Conservation (phyloP, 2,113 vertebrate species). For the Eublepharis macularius region DNA sequence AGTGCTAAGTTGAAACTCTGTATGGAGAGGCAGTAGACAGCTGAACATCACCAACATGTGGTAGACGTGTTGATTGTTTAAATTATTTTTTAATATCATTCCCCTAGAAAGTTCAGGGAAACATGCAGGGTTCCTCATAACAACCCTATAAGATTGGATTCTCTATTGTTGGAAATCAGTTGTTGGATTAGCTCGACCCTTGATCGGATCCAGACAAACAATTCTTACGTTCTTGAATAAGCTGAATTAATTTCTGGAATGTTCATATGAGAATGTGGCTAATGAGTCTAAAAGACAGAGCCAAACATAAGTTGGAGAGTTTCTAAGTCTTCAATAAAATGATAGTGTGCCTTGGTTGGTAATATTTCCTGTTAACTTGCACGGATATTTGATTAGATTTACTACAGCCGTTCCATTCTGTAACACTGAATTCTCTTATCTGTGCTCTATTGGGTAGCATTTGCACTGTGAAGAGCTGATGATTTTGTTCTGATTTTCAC, state of each 20-base stretch:
- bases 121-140: too few species aligned
- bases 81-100: too few species aligned
- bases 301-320: fast-evolving
- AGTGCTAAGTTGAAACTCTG: too few species aligned
- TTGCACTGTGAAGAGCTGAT: not conserved
- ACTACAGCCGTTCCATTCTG: not conserved
- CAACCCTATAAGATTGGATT: not conserved
- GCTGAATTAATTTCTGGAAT: not conserved
- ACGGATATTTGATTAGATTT: not conserved
- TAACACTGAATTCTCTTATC: not conserved
- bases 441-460: not conserved
- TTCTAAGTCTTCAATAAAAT: not conserved
- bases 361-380: not conserved
- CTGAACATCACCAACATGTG: too few species aligned
- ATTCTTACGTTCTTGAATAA: not conserved
- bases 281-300: not conserved
- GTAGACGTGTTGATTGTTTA: too few species aligned
- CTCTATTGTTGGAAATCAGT: not conserved
- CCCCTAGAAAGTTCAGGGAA: too few species aligned
- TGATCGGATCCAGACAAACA: not conserved
- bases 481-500: not conserved
- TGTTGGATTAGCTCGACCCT: not conserved
- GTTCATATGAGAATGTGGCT: not conserved
- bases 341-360: not conserved
- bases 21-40: too few species aligned